Evolutionary conservation across 2,888 invertebrate genomes (phyloP).

Genomic region (Nudaria mundana): DNA sequence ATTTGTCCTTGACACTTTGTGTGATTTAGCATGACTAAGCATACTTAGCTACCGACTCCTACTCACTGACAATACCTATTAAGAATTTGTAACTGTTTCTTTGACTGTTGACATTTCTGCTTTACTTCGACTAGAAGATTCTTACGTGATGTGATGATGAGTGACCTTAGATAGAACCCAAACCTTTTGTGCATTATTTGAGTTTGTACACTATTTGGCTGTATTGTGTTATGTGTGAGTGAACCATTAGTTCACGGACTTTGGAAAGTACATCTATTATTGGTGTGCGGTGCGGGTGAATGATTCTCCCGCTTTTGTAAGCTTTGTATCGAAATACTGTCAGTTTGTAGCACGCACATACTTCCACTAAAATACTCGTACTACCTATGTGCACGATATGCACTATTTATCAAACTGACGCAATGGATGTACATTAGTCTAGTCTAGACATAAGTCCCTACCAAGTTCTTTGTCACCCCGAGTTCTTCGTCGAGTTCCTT

Average conservation of each 20-base stretch:
- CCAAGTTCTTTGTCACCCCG: too few relatives aligned
- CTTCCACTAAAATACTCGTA: background rate
- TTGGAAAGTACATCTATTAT: conserved; percentile 2
- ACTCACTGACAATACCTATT: background rate
- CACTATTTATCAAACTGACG: background rate
- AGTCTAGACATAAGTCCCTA: too few relatives aligned
- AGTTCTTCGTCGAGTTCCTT: too few relatives aligned
- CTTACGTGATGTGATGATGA: too few relatives aligned
- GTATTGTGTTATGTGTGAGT: too few relatives aligned
- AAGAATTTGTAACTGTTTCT: too few relatives aligned
- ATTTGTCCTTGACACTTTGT: background rate
- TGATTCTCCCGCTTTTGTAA: conserved; percentile 1
- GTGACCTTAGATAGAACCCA: too few relatives aligned
- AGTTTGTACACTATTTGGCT: background rate
- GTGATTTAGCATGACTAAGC: too few relatives aligned
- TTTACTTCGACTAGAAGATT: too few relatives aligned
- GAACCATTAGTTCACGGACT: background rate
- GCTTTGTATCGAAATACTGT: conserved; percentile 4
- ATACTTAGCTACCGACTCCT: background rate
- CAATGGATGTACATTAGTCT: background rate
- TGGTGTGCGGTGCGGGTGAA: background rate
- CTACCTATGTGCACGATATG: background rate
- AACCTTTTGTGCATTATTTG: too few relatives aligned
- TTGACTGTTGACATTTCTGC: too few relatives aligned
- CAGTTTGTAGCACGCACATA: background rate